Evolutionary conservation across 2,797 vertebrate genomes (phyloP).

Genomic region (Semaprochilodus insignis): DNA sequence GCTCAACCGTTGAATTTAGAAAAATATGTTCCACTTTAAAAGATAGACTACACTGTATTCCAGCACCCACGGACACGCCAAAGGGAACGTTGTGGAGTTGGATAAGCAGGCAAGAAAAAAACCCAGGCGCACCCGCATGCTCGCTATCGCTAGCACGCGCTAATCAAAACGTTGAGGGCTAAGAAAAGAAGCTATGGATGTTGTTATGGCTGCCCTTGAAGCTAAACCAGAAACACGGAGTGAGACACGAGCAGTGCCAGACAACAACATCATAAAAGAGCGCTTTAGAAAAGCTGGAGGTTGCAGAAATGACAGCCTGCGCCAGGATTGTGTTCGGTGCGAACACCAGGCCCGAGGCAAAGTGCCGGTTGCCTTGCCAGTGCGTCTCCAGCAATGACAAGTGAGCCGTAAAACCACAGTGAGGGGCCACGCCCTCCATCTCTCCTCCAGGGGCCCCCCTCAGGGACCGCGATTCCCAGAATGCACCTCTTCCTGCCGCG

Average conservation of each 20-base stretch:
- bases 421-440: slow-evolving; percentile 49
- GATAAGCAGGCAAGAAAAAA: slow-evolving; percentile 6
- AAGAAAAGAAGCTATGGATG: slow-evolving; percentile 73
- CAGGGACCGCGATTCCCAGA: slow-evolving; percentile 45
- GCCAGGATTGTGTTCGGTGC: slow-evolving; percentile 60
- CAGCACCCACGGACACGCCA: slow-evolving; percentile 45
- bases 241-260: slow-evolving; percentile 39
- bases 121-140: slow-evolving; percentile 32
- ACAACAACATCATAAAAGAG: slow-evolving; percentile 64
- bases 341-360: slow-evolving; percentile 62
- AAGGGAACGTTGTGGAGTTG: slow-evolving; percentile 24
- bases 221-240: slow-evolving; percentile 57
- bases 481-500: slow-evolving; percentile 47
- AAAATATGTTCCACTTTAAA: no score
- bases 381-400: slow-evolving; percentile 59
- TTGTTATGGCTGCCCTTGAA: slow-evolving; percentile 74
- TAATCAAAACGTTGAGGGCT: slow-evolving; percentile 59
- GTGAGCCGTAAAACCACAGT: slow-evolving; percentile 55
- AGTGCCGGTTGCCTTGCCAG: slow-evolving; percentile 66
- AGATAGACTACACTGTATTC: slow-evolving; percentile 41
- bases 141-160: slow-evolving; percentile 21
- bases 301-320: slow-evolving; percentile 67
- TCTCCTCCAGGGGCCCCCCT: slow-evolving; percentile 37
- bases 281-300: slow-evolving; percentile 63
- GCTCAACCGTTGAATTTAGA: no score